phyloP scores from a whole-genome alignment of 1,140 invertebrate genomes.

The Euwallacea fornicatus region DNA sequence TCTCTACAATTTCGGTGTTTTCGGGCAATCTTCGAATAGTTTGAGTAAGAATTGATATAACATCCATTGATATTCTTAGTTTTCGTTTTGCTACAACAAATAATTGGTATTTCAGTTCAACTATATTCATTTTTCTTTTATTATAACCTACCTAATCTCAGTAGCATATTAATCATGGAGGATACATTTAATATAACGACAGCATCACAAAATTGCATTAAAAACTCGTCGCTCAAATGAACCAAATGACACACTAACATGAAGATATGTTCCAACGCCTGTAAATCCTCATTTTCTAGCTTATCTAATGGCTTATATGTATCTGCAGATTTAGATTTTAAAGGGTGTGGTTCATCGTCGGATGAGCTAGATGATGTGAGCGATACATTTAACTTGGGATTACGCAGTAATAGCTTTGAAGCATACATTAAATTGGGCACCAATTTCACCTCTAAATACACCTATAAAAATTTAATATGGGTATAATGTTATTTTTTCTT shows the following conservation, averaged over 20 bases:
- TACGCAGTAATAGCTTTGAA: slow-evolving; percentile 63
- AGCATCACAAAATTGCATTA: slow-evolving; percentile 77
- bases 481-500: background rate
- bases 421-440: slow-evolving; percentile 77
- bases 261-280: slow-evolving; percentile 67
- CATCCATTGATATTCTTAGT: slow-evolving; percentile 63
- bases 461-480: slow-evolving; percentile 49
- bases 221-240: slow-evolving; percentile 68
- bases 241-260: slow-evolving; percentile 73
- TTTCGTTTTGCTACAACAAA: slow-evolving; percentile 59
- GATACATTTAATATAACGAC: slow-evolving; percentile 67
- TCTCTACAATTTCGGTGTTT: slow-evolving; percentile 73
- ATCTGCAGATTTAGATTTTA: slow-evolving; percentile 21
- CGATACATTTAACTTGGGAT: slow-evolving; percentile 43
- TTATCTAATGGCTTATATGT: slow-evolving; percentile 54
- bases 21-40: slow-evolving; percentile 73
- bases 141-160: slow-evolving; percentile 56
- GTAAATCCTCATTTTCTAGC: slow-evolving; percentile 62
- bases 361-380: slow-evolving; percentile 22
- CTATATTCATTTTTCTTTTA: background rate
- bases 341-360: slow-evolving; percentile 15
- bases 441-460: slow-evolving; percentile 74
- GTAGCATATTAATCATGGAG: slow-evolving; percentile 58
- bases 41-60: slow-evolving; percentile 72
- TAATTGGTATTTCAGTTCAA: background rate